Percentiles rank a stretch among this genome's conserved stretches.
Conservation (phyloP, 2,797 vertebrate genomes). For the Champsocephalus gunnari region DNA sequence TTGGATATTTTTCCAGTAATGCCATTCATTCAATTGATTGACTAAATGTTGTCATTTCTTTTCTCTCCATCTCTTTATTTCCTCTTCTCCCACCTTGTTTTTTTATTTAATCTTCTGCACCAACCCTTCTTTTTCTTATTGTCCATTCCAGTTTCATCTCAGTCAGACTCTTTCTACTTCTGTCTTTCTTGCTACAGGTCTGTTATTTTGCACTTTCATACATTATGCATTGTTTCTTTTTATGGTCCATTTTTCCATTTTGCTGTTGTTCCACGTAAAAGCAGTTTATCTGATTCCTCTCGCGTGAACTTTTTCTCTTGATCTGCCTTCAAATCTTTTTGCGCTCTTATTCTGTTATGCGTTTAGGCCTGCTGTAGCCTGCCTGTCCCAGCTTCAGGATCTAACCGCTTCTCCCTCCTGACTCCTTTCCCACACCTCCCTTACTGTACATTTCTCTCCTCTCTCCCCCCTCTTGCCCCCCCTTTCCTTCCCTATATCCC, state of each 20-base stretch:
- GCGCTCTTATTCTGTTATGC: conserved; percentile 10
- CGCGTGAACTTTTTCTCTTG: conserved; percentile 35
- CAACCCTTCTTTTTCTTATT: conserved; percentile 51
- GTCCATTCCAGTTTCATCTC: conserved; percentile 54
- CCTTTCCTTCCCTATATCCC: conserved; percentile 1
- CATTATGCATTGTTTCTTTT: conserved; percentile 10
- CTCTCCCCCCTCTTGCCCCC: conserved; percentile 13
- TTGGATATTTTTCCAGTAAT: conserved; percentile 12
- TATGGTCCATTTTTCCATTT: conserved; percentile 15
- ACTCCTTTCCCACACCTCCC: conserved; percentile 21
- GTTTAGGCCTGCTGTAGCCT: conserved; percentile 23
- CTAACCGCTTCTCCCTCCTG: conserved; percentile 38
- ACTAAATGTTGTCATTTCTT: conserved; percentile 56
- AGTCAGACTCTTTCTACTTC: conserved; percentile 41
- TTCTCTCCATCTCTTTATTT: conserved; percentile 71
- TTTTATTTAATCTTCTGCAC: conserved; percentile 55
- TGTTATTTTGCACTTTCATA: conserved; percentile 40
- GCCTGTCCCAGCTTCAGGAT: conserved; percentile 30
- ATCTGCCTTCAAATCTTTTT: conserved; percentile 17
- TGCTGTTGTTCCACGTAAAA: conserved; percentile 5
- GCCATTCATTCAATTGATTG: conserved; percentile 27
- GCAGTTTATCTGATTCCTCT: background rate
- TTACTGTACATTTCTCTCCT: background rate
- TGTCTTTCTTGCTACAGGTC: conserved; percentile 57
- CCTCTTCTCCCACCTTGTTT: conserved; percentile 43